Evolutionary conservation across 53 echinoderm and acorn worm species (phyloP).

Genomic region (Stichopus horrens): DNA sequence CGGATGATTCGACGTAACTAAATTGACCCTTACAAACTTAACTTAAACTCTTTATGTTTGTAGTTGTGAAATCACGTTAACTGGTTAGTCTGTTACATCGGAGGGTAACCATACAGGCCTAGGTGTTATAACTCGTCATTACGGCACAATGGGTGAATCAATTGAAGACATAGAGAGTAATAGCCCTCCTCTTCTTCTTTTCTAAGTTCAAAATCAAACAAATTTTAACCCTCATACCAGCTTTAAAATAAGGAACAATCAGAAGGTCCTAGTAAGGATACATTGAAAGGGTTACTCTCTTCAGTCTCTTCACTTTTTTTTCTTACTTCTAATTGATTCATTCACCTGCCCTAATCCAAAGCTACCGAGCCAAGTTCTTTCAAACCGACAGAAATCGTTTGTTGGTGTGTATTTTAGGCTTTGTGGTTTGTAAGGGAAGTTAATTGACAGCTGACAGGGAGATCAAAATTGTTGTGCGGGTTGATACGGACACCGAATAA

Average conservation of each 20-base stretch:
- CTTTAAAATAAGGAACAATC: constrained; percentile 20
- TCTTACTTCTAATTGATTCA: too few species aligned
- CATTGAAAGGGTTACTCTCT: neutral
- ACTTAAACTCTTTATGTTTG: too few species aligned
- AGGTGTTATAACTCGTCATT: neutral
- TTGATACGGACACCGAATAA: neutral
- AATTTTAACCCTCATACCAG: neutral
- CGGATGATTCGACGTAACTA: too few species aligned
- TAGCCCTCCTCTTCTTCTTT: neutral
- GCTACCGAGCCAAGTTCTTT: constrained; percentile 8
- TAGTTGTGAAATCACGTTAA: too few species aligned
- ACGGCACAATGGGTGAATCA: neutral
- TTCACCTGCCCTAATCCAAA: constrained; percentile 17
- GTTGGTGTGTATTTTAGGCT: neutral
- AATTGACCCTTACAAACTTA: too few species aligned
- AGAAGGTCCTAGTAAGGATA: neutral
- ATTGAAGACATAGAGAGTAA: neutral
- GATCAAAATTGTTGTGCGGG: neutral
- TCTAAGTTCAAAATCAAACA: constrained; percentile 27
- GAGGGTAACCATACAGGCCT: neutral
- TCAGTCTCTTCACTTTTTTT: constrained; percentile 10
- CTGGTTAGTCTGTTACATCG: too few species aligned
- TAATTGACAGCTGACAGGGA: constrained; percentile 2
- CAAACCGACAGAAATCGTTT: constrained; percentile 24
- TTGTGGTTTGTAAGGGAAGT: neutral